These are phyloP conservation scores for Mastomys natalensis DNA, from an alignment of 2,113 vertebrate species.

Conservation along the genomic window DNA sequence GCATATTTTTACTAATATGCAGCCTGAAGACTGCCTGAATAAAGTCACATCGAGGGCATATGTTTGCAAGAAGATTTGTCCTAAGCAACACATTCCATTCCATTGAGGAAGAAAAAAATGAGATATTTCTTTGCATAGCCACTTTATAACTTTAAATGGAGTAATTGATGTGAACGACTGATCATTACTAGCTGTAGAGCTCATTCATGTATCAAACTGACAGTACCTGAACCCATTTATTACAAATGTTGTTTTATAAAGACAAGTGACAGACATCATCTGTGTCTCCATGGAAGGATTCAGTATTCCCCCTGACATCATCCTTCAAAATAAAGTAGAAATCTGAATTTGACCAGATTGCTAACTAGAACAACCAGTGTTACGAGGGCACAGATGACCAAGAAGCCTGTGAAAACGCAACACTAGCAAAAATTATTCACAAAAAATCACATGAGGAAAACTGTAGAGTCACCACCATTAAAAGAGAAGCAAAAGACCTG, in stretches of 20 bases:
- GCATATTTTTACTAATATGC: not conserved
- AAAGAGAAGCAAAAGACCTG: not conserved
- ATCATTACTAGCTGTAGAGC: not conserved
- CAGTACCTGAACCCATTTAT: not conserved
- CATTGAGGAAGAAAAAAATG: not conserved
- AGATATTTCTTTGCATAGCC: not conserved
- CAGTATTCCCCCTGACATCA: not conserved
- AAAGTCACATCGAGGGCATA: not conserved
- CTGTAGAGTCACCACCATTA: not conserved
- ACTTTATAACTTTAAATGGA: not conserved
- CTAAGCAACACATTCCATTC: not conserved
- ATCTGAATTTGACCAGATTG: not conserved
- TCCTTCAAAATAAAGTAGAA: not conserved
- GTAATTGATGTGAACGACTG: not conserved
- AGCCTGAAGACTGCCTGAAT: not conserved
- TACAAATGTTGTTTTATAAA: not conserved
- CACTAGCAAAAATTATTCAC: not conserved
- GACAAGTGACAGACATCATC: not conserved
- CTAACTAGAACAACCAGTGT: not conserved
- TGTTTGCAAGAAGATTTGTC: not conserved
- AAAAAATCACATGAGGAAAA: not conserved
- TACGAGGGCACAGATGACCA: not conserved
- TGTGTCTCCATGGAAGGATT: not conserved
- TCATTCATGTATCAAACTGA: not conserved
- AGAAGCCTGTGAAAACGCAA: not conserved